phyloP scores from a whole-genome alignment of 2,888 invertebrate species.

The Ophraella communa region DNA sequence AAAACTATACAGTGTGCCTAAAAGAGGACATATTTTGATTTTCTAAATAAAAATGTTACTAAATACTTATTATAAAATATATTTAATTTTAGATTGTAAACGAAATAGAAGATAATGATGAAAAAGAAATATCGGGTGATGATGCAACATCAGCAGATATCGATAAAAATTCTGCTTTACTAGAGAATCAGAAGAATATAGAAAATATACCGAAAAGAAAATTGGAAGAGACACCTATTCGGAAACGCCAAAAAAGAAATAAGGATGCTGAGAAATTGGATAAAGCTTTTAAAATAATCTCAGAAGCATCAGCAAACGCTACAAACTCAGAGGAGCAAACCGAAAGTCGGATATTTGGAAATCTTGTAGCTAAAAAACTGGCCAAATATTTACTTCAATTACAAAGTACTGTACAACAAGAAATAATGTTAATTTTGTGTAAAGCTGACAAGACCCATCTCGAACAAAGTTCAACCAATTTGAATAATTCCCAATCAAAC shows the following conservation, averaged over 20 bases:
- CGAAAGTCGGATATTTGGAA: neutral
- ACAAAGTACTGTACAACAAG: constrained; percentile 6
- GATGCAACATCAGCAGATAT: neutral
- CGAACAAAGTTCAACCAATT: neutral
- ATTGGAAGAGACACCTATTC: neutral
- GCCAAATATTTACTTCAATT: neutral
- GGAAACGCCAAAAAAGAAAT: neutral
- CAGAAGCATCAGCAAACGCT: neutral
- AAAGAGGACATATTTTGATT: no score
- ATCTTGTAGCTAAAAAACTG: constrained; percentile 9
- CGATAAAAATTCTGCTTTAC: neutral
- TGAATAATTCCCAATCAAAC: no score
- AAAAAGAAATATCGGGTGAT: neutral
- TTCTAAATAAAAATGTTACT: no score
- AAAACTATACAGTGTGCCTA: no score
- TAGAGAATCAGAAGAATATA: neutral
- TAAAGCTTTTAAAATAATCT: neutral
- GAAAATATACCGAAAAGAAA: neutral
- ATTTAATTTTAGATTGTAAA: neutral
- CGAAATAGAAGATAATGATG: neutral
- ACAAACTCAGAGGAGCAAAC: neutral
- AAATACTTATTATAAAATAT: neutral
- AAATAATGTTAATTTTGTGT: constrained; percentile 1
- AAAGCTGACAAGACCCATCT: constrained; percentile 2
- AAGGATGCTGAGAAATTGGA: neutral